phyloP scores from a whole-genome alignment of 2,797 vertebrate genomes.

The Sarcophilus harrisii region DNA sequence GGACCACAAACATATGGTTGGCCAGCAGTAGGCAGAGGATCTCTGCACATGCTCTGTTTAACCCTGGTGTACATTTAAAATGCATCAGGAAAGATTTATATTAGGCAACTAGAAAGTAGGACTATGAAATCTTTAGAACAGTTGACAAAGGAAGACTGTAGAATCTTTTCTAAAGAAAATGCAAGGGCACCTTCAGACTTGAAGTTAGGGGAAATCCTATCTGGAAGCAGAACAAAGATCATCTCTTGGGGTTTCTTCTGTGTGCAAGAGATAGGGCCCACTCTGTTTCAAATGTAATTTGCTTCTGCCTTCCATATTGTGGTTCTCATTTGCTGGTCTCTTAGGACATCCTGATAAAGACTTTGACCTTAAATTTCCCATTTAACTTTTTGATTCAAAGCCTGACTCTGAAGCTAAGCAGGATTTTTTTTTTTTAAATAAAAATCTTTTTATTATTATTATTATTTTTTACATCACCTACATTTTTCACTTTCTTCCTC shows the following conservation, averaged over 20 bases:
- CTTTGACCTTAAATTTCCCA: constrained; percentile 29
- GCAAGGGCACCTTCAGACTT: background rate
- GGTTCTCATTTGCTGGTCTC: background rate
- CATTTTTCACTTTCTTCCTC: background rate
- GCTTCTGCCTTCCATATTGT: background rate
- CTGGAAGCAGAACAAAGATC: background rate
- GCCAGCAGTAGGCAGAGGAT: background rate
- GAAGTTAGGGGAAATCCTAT: background rate
- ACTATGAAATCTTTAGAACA: background rate
- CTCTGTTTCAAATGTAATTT: background rate
- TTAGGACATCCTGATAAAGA: background rate
- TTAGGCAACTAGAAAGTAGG: background rate
- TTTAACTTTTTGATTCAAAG: background rate
- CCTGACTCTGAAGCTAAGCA: background rate
- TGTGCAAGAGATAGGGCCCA: background rate
- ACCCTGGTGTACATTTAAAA: background rate
- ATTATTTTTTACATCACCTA: background rate
- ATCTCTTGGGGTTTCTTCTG: background rate
- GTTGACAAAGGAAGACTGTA: background rate
- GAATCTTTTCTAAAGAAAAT: background rate
- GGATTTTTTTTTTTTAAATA: background rate
- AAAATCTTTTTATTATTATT: background rate
- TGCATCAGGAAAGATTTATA: background rate
- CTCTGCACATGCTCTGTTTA: background rate
- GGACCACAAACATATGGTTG: background rate